These are phyloP conservation scores for Morbakka virulenta DNA, from an alignment of 30 jellyfish, hydroid and myxozoan species.

Conservation along the genomic window DNA sequence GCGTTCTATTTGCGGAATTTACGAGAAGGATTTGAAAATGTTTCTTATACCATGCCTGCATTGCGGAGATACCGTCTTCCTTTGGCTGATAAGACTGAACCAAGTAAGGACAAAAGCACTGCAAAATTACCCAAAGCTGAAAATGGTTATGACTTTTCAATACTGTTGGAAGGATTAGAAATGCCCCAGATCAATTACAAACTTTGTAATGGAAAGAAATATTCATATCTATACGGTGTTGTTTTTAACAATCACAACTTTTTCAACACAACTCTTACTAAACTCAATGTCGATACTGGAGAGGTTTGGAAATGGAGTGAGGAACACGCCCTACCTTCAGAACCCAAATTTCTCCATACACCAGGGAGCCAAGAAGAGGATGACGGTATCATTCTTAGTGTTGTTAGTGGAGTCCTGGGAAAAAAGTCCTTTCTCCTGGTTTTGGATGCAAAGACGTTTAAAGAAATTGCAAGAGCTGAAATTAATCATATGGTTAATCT, in stretches of 20 bases:
- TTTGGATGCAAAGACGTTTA: slow-evolving; percentile 38
- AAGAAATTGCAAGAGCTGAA: slow-evolving; percentile 53
- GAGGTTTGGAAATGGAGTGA: slow-evolving; percentile 42
- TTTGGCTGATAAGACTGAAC: neutral
- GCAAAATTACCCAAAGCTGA: neutral
- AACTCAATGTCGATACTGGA: slow-evolving; percentile 53
- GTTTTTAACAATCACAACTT: slow-evolving; percentile 34
- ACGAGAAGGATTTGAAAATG: slow-evolving; percentile 49
- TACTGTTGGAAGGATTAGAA: slow-evolving; percentile 46
- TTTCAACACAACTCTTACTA: slow-evolving; percentile 23
- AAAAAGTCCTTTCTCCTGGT: slow-evolving; percentile 49
- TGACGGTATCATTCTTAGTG: slow-evolving; percentile 66
- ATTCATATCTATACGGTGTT: slow-evolving; percentile 49
- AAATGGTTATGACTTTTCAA: slow-evolving; percentile 22
- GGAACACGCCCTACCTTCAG: slow-evolving; percentile 61
- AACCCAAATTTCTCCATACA: slow-evolving; percentile 46
- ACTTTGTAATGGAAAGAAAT: slow-evolving; percentile 37
- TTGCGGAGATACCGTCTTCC: slow-evolving; percentile 62
- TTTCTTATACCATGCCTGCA: slow-evolving; percentile 10
- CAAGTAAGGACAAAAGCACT: neutral
- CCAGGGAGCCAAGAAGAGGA: slow-evolving; percentile 60
- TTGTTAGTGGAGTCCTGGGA: slow-evolving; percentile 64
- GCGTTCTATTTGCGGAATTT: slow-evolving; percentile 57
- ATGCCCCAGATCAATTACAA: slow-evolving; percentile 67
- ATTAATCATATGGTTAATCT: neutral